phyloP scores from a whole-genome alignment of 2,113 vertebrate genomes.

The Trematomus loennbergii region DNA sequence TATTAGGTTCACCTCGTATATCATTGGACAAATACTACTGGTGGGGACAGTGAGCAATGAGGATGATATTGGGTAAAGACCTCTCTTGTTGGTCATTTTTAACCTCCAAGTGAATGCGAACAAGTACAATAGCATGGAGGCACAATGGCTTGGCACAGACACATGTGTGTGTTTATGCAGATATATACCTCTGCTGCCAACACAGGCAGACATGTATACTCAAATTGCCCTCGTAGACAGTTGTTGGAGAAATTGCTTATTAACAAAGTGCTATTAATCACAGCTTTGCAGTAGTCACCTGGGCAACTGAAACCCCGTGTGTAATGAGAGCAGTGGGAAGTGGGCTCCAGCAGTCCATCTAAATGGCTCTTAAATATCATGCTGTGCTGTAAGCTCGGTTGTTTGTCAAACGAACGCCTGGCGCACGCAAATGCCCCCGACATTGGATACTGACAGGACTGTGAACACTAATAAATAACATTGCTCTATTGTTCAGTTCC shows the following conservation, averaged over 20 bases:
- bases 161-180: background rate
- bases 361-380: conserved; percentile 66
- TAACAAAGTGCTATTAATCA: conserved; percentile 83
- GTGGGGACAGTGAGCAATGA: conserved; percentile 62
- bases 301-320: conserved; percentile 63
- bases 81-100: conserved; percentile 75
- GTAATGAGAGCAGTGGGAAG: conserved; percentile 54
- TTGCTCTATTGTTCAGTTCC: conserved; percentile 14
- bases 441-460: conserved; percentile 51
- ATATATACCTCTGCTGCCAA: conserved; percentile 1
- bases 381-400: conserved; percentile 53
- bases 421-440: conserved; percentile 46
- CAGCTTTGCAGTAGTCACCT: conserved; percentile 54
- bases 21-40: conserved; percentile 73
- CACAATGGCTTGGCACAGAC: conserved; percentile 12
- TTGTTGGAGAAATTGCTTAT: conserved; percentile 63
- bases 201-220: background rate
- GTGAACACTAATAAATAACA: conserved; percentile 57
- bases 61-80: conserved; percentile 47
- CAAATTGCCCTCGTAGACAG: conserved; percentile 23
- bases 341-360: conserved; percentile 57
- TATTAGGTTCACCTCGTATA: conserved; percentile 78
- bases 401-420: conserved; percentile 66
- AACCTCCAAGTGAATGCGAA: conserved; percentile 59
- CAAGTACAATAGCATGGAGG: conserved; percentile 20